These are phyloP conservation scores for Eilema caniola DNA, from an alignment of 2,888 invertebrate species.

Conservation along the genomic window DNA sequence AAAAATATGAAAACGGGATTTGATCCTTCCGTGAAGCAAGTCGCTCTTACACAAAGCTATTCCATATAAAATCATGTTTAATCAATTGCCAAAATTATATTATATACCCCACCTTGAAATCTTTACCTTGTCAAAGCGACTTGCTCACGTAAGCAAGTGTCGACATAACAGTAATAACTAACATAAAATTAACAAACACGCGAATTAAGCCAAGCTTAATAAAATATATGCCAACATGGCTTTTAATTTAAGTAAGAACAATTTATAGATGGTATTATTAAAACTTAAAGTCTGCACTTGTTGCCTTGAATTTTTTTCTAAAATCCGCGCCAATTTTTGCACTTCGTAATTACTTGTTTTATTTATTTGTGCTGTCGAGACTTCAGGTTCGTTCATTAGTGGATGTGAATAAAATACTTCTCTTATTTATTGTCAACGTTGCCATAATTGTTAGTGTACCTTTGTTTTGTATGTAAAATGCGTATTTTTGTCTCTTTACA, in stretches of 20 bases:
- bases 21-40: conserved; percentile 59
- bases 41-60: conserved; percentile 61
- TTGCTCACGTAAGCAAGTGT: conserved; percentile 62
- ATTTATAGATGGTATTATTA: conserved; percentile 80
- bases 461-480: conserved; percentile 81
- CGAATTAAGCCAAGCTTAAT: conserved; percentile 84
- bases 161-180: conserved; percentile 74
- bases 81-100: conserved; percentile 50
- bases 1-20: conserved; percentile 39
- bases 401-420: conserved; percentile 78
- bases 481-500: conserved; percentile 78
- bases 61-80: conserved; percentile 48
- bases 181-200: conserved; percentile 81
- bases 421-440: conserved; percentile 86
- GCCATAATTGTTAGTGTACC: conserved; percentile 86
- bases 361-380: conserved; percentile 79
- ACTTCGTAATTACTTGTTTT: conserved; percentile 61
- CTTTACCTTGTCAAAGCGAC: conserved; percentile 59
- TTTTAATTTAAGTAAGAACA: conserved; percentile 73
- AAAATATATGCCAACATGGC: conserved; percentile 77
- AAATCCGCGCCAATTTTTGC: conserved; percentile 74
- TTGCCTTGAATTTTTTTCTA: conserved; percentile 85
- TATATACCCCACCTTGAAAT: conserved; percentile 48
- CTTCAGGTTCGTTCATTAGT: conserved; percentile 66
- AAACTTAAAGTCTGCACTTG: conserved; percentile 86